Conservation (phyloP, 2,797 vertebrate species). For the Crenuchus spilurus region DNA sequence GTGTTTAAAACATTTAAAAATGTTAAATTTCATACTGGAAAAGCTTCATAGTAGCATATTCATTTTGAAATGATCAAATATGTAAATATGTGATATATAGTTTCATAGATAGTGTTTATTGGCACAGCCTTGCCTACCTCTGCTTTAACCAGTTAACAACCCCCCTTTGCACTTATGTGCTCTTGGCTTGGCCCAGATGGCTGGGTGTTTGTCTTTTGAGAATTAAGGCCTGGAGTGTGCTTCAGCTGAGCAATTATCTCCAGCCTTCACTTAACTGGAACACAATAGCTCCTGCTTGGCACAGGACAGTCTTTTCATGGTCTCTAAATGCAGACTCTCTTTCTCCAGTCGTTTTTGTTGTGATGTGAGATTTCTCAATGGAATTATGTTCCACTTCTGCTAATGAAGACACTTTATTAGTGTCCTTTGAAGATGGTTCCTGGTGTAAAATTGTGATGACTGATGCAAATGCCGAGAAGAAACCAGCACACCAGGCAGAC, state of each 20-base stretch:
- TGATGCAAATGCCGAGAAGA: not conserved
- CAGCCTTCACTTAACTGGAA: conserved; percentile 43
- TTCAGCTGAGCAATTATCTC: conserved; percentile 44
- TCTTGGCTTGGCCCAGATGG: conserved; percentile 30
- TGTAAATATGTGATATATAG: no score
- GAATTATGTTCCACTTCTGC: conserved; percentile 44
- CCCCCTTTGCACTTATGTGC: not conserved
- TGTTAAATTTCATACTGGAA: no score
- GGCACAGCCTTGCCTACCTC: not conserved
- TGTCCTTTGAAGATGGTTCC: conserved; percentile 15
- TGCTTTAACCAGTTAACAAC: not conserved
- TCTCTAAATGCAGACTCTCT: conserved; percentile 19
- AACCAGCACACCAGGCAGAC: not conserved
- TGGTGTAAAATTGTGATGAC: not conserved
- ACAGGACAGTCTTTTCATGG: conserved; percentile 21
- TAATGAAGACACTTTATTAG: conserved; percentile 43
- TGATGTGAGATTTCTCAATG: conserved; percentile 32
- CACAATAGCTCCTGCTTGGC: conserved; percentile 38
- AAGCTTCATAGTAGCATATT: no score
- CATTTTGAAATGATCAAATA: no score
- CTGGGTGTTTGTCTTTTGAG: conserved; percentile 8
- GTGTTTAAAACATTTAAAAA: no score
- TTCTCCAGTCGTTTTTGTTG: conserved; percentile 29
- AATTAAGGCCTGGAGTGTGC: conserved; percentile 30
- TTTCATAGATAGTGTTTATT: no score